Evolutionary conservation across 2,797 vertebrate species (phyloP), one percentile per base, ranked within the genome.

Genomic region (Helarctos malayanus): DNA sequence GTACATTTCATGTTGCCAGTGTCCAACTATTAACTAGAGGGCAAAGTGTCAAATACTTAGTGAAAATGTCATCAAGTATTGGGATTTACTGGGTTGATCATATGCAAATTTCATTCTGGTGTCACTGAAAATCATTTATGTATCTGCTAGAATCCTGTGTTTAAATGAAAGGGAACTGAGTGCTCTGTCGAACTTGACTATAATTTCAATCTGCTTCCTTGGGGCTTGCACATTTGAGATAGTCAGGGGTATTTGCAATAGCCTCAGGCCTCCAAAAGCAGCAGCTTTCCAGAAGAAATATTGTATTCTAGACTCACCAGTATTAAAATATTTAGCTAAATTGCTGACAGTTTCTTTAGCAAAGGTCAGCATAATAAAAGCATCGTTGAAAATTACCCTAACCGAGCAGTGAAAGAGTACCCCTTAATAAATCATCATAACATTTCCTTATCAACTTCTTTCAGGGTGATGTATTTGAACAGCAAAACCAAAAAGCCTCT

Each of bases 321-420:
- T 91, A 47, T 91, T 95, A 96, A 94, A 97, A 83, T 80, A 96
- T 95, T 95, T 82, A 90, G 38, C 79, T 82, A 69, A 91, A 80
- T 82, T 88, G 41, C 69, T 76, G 52, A 68, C 52, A 78, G 57
- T 93, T 88, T 95, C n/a, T 95, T 94, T 79, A 88, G 75, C 69
- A 73, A 96, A 94, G 49, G 65, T 95, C 71, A 84, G 32, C 25
- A 82, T 61, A 96, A 85, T 97, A 45, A 94, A 95, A 88, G 35
- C 35, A 47, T 13, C 4, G 11, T 73, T 93, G 61, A 78, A 95
- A 94, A 65, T 96, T 56, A 56, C 52, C 25, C 21, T 71, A 69
- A 78, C 93, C 29, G 14, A 92, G 61, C 49, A 89, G 23, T 91
- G 27, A 88, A 75, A 75, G n/a, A 45, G n/a, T 45, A 18, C 16